Evolutionary conservation across 2,888 invertebrate genomes (phyloP).

Genomic region (Drosophila fungiperda): DNA sequence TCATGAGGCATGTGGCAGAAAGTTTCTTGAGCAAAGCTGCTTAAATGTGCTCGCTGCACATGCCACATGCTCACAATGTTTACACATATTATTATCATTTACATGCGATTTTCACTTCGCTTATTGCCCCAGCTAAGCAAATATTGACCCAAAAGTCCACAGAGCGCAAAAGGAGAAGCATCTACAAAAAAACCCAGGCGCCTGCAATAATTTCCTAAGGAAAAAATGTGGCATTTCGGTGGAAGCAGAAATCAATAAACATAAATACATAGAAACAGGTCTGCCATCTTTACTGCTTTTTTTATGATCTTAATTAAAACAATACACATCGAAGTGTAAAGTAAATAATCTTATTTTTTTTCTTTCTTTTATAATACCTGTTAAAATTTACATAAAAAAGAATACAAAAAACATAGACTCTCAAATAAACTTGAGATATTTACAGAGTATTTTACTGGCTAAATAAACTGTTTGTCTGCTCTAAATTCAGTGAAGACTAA

Average conservation of each 20-base stretch:
- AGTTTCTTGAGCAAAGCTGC: constrained; percentile 42
- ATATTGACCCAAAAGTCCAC: constrained; percentile 50
- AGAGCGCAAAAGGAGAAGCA: not conserved
- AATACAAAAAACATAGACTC: not conserved
- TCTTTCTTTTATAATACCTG: not conserved
- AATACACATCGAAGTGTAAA: not conserved
- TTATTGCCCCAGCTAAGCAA: constrained; percentile 55
- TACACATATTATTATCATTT: constrained; percentile 70
- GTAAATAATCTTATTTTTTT: not conserved
- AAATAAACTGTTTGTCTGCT: not conserved
- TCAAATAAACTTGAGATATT: not conserved
- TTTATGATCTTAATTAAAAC: not conserved
- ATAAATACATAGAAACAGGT: not conserved
- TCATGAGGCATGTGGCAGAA: constrained; percentile 22
- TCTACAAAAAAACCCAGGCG: not conserved
- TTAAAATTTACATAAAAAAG: too few relatives aligned
- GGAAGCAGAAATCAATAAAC: not conserved
- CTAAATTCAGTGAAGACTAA: not conserved
- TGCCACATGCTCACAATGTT: constrained; percentile 47
- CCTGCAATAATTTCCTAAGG: not conserved
- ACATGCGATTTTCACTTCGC: constrained; percentile 65
- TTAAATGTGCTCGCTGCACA: constrained; percentile 44
- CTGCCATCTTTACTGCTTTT: not conserved
- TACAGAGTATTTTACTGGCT: not conserved
- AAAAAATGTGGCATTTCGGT: not conserved